Base-by-base conservation (phyloP, 2,888 invertebrate genomes). In the Catotricha subobsoleta region DNA sequence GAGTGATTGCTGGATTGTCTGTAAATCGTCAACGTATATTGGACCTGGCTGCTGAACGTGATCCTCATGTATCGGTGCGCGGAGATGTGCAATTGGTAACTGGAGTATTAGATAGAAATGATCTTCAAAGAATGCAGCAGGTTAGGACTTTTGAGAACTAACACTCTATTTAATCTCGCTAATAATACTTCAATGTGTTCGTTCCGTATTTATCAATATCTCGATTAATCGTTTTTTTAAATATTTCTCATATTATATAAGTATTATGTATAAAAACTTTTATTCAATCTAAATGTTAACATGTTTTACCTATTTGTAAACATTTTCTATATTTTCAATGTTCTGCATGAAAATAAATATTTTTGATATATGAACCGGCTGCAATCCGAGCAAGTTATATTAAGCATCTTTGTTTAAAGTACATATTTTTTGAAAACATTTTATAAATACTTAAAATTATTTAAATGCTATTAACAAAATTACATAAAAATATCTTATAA, bases 111-210 rank as follows among this genome's bases (percentile, higher is more conserved):
- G 82, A 83, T 56, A 68, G 80, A 49, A 71, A 74, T 52, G 80
- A 81, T 52, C 72, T 83, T 49, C 83, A 84, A 58, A 72, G 81
- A 59, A 86, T 86, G 84, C 86, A 86, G 62, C 84, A 84, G 75
- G 83, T 82, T 65, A 59, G 58, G 60, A 35, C 15, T 41, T 18
- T n/a, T n/a, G n/a, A n/a, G n/a, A n/a, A n/a, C n/a, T n/a, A n/a
- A n/a, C n/a, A n/a, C n/a, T n/a, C n/a, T n/a, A n/a, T n/a, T n/a
- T n/a, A n/a, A n/a, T n/a, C n/a, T n/a, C n/a, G n/a, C n/a, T n/a
- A n/a, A n/a, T n/a, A n/a, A n/a, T n/a, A n/a, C n/a, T n/a, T n/a
- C n/a, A n/a, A n/a, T n/a, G n/a, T n/a, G n/a, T n/a, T n/a, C n/a
- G n/a, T n/a, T n/a, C n/a, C n/a, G n/a, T n/a, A n/a, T n/a, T n/a